Percentiles rank a stretch among this genome's conserved stretches.
These are phyloP conservation scores for Caenorhabditis wallacei DNA, from an alignment of 2,888 invertebrate species.

Conservation along the genomic window DNA sequence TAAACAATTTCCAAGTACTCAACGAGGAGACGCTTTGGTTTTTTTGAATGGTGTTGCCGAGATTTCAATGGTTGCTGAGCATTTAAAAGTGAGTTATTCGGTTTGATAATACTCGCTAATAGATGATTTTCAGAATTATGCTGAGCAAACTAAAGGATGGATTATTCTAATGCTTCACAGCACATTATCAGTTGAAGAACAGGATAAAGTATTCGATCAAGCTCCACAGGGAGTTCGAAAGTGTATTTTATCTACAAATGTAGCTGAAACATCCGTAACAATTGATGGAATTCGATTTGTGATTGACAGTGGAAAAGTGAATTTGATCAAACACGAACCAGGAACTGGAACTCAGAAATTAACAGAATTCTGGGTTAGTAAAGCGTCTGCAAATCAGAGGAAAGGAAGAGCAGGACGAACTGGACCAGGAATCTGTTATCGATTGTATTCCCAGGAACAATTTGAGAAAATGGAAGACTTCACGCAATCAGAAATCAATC, in stretches of 20 bases:
- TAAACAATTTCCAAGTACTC: conserved; percentile 90
- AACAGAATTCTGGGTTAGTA: conserved; percentile 95
- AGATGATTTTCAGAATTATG: conserved; percentile 86
- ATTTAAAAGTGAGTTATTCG: conserved; percentile 81
- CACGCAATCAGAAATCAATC: conserved; percentile 86
- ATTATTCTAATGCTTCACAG: conserved; percentile 93
- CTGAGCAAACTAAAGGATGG: conserved; percentile 90
- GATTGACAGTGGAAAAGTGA: conserved; percentile 93
- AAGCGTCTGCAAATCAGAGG: conserved; percentile 96
- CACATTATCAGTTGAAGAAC: conserved; percentile 93
- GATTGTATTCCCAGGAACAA: conserved; percentile 85
- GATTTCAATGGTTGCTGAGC: conserved; percentile 82
- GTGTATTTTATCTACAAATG: conserved; percentile 97
- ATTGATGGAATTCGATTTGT: conserved; percentile 99
- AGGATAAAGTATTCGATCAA: conserved; percentile 97
- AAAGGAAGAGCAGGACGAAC: conserved; percentile 87
- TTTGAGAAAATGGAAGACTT: conserved; percentile 81
- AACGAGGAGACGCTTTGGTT: conserved; percentile 94
- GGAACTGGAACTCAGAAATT: conserved; percentile 90
- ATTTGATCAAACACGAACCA: conserved; percentile 94
- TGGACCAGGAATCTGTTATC: conserved; percentile 95
- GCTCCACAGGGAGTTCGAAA: conserved; percentile 95
- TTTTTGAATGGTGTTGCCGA: conserved; percentile 90
- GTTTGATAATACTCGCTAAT: not conserved
- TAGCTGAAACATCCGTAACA: conserved; percentile 98